Percentiles rank a stretch among this genome's conserved stretches.
These are phyloP conservation scores for Buphagus erythrorhynchus DNA, from an alignment of 2,797 vertebrate genomes.

Conservation along the genomic window DNA sequence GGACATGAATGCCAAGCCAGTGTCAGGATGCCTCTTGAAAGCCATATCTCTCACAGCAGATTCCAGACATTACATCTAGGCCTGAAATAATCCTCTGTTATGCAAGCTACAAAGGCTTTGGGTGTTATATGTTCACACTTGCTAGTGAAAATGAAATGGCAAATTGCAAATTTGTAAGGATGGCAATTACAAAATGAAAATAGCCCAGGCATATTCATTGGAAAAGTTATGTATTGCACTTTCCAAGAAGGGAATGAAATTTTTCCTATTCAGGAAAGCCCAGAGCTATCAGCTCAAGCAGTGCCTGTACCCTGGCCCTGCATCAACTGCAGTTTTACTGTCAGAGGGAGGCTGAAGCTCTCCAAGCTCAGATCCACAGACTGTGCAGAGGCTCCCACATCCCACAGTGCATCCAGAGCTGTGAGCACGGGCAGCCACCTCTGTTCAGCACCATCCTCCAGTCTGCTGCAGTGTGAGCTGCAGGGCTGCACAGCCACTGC, in stretches of 20 bases:
- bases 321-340: not conserved
- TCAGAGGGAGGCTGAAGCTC: not conserved
- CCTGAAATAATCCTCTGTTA: conserved; percentile 53
- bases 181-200: conserved; percentile 38
- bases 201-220: not conserved
- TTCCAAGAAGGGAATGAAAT: conserved; percentile 17
- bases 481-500: not conserved
- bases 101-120: conserved; percentile 48
- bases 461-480: not conserved
- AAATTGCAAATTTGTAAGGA: conserved; percentile 14
- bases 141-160: conserved; percentile 50
- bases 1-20: conserved; percentile 28
- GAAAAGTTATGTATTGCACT: not conserved
- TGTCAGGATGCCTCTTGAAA: conserved; percentile 12
- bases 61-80: conserved; percentile 40
- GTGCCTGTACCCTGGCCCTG: not conserved
- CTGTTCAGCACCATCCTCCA: not conserved
- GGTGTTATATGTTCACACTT: conserved; percentile 54
- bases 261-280: not conserved
- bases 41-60: conserved; percentile 49
- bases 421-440: fast-evolving
- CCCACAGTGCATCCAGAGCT: fast-evolving
- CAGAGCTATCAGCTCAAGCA: not conserved
- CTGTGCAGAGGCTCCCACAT: no score
- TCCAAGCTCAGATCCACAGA: fast-evolving